Evolutionary conservation across 2,113 vertebrate genomes (phyloP).

Genomic region (Protobothrops flavoviridis): DNA sequence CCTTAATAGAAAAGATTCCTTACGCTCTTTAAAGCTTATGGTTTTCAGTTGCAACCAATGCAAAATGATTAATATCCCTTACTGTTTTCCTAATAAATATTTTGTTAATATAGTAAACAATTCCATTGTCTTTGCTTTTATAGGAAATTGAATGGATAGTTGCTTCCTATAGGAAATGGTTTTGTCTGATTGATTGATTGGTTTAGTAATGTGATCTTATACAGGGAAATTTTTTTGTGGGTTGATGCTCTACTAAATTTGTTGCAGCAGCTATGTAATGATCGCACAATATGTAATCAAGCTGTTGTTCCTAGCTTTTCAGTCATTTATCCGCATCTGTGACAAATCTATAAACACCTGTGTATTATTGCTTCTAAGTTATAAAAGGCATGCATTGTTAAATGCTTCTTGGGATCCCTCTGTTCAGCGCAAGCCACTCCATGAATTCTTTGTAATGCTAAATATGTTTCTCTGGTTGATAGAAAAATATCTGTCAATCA

Average conservation of each 20-base stretch:
- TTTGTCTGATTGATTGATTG: neutral
- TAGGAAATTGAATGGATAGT: neutral
- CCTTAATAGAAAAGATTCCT: neutral
- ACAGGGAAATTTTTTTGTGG: neutral
- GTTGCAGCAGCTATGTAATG: slow-evolving; percentile 11
- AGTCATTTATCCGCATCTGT: slow-evolving; percentile 11
- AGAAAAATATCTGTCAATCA: neutral
- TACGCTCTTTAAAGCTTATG: neutral
- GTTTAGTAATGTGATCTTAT: neutral
- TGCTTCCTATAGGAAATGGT: neutral
- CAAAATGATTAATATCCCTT: neutral
- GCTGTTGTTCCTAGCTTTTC: slow-evolving; percentile 11
- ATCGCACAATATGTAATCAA: slow-evolving; percentile 13
- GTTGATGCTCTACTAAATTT: neutral
- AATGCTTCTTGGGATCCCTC: slow-evolving; percentile 8
- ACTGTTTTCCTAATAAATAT: neutral
- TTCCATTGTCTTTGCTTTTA: neutral
- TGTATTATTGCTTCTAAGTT: neutral
- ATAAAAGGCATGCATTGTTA: slow-evolving; percentile 12
- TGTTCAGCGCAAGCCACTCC: neutral
- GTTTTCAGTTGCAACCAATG: neutral
- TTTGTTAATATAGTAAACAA: neutral
- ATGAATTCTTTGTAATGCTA: slow-evolving; percentile 14
- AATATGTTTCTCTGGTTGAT: slow-evolving; percentile 1
- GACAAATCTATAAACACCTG: slow-evolving; percentile 14